Base-by-base conservation (phyloP, 2,888 invertebrate genomes). In the Parnassius orleans region DNA sequence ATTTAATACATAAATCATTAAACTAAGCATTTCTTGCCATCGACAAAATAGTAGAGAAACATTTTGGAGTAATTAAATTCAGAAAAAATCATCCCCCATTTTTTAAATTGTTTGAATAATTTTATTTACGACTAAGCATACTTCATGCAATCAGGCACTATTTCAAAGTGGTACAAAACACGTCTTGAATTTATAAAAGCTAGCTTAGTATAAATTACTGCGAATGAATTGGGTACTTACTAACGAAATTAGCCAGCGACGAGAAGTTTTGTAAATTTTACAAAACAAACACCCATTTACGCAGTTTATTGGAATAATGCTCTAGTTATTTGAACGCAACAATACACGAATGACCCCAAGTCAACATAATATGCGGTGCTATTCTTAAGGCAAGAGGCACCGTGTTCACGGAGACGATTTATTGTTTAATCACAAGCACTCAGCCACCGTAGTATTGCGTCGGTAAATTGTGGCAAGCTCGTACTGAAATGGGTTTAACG, bases 381-480 rank as follows among this genome's bases (percentile, higher is more conserved):
- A 66, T 70, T 70, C 70, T 72, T 69, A 72, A 71, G 67, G 69
- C 69, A 66, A 66, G 68, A 66, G 56, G 59, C 51, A 43, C 67
- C 68, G 66, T 66, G 63, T 63, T 53, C 54, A 68, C 63, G 66
- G 69, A 70, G 71, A 83, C 78, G 84, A 87, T 87, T 87, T 87
- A 87, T 87, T 80, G 87, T 86, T 87, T 87, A 87, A 87, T 87
- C 86, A 87, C 85, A 81, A 84, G 81, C 83, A 81, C 83, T 85
- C 83, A 81, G 80, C 83, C 82, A 76, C 81, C 79, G 80, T 78
- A 74, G 81, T 85, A 85, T 85, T 85, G 83, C 83, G 82, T 77
- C 86, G 77, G 86, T 86, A 87, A 87, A 86, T 86, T 86, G 84
- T 83, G 77, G 81, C 75, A 73, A 74, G 74, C 74, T 66, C 10